A percentile compares a stretch with the other conserved stretches of the same genome.
These are phyloP conservation scores for Emmelina monodactyla DNA, from an alignment of 2,888 invertebrate species.

Conservation along the genomic window DNA sequence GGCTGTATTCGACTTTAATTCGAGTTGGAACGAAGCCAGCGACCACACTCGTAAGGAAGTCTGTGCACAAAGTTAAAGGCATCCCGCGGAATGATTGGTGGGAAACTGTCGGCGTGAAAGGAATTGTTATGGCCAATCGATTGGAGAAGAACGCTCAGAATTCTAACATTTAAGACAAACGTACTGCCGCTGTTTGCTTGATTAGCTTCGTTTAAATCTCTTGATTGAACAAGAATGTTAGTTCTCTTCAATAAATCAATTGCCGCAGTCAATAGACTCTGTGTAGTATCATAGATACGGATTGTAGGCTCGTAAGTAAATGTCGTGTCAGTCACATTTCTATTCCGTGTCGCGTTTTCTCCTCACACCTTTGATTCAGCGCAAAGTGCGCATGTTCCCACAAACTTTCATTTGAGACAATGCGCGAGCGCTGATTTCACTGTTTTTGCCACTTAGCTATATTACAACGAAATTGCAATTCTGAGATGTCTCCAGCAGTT, in stretches of 20 bases:
- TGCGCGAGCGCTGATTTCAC: slow-evolving; percentile 54
- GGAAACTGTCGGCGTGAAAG: background rate
- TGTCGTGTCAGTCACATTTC: too few species aligned
- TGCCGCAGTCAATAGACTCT: too few species aligned
- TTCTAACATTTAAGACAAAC: too few species aligned
- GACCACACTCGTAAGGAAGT: background rate
- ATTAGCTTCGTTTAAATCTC: too few species aligned
- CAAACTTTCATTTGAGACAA: slow-evolving; percentile 55
- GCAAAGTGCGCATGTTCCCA: slow-evolving; percentile 36
- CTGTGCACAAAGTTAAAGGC: too few species aligned
- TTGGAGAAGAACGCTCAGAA: too few species aligned
- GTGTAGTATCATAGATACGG: too few species aligned
- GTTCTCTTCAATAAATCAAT: too few species aligned
- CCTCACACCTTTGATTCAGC: background rate
- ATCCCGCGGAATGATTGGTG: background rate
- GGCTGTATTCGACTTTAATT: background rate
- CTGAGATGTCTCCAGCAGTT: slow-evolving; percentile 8
- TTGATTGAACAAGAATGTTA: too few species aligned
- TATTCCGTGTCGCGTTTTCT: slow-evolving; percentile 1
- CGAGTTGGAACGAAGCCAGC: background rate
- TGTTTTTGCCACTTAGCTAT: slow-evolving; percentile 51
- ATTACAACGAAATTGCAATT: slow-evolving; percentile 1
- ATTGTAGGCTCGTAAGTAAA: too few species aligned
- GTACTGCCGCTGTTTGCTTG: too few species aligned
- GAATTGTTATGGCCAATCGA: too few species aligned